Percentiles rank a stretch among this genome's conserved stretches.
phyloP scores from a whole-genome alignment of 1,140 invertebrate species.

The Vollenhovia emeryi region DNA sequence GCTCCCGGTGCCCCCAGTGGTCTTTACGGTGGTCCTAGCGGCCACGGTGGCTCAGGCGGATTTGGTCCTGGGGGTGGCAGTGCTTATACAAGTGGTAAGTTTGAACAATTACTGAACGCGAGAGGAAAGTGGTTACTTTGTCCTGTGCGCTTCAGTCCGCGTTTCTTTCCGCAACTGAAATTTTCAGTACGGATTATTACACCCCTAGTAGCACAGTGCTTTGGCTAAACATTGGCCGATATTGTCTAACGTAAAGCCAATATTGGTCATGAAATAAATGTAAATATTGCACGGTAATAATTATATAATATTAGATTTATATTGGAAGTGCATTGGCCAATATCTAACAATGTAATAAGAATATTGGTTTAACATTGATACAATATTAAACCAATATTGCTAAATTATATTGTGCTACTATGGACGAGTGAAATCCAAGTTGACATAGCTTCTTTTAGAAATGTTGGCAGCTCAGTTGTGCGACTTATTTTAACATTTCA shows the following conservation, averaged over 20 bases:
- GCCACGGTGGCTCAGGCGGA: slow-evolving; percentile 47
- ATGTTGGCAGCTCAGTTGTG: not conserved
- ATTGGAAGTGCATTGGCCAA: too few species aligned
- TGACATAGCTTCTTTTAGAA: not conserved
- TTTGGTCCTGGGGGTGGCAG: slow-evolving; percentile 72
- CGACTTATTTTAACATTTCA: not conserved
- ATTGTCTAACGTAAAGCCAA: too few species aligned
- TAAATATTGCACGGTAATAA: too few species aligned
- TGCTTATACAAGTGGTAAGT: slow-evolving; percentile 71
- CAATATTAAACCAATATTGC: too few species aligned
- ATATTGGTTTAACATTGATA: too few species aligned
- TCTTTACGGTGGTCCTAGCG: slow-evolving; percentile 7
- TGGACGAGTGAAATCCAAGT: not conserved
- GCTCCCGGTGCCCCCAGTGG: slow-evolving; percentile 47
- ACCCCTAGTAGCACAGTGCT: too few species aligned
- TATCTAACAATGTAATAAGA: too few species aligned
- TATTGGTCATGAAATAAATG: too few species aligned
- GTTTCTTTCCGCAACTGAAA: not conserved
- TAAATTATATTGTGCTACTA: too few species aligned
- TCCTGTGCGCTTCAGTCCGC: not conserved
- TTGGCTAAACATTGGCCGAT: too few species aligned
- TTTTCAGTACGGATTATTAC: not conserved
- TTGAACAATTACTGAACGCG: slow-evolving; percentile 42
- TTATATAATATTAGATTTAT: too few species aligned
- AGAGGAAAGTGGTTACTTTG: slow-evolving; percentile 52